Conservation (phyloP, 2,888 invertebrate genomes). For the Apamea anceps region DNA sequence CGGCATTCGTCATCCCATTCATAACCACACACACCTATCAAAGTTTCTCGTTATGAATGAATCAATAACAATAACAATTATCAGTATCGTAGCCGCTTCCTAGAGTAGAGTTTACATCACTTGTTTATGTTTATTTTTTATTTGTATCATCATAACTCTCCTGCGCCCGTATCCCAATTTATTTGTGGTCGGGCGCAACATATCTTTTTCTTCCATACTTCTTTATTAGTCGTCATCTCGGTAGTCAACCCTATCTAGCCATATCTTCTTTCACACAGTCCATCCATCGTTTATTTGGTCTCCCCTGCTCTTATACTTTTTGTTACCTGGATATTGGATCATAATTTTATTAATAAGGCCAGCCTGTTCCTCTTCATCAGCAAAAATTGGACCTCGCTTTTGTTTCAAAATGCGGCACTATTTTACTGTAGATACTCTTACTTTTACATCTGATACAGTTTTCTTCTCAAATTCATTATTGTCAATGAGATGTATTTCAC, state of each 20-base stretch:
- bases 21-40: not conserved
- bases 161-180: not conserved
- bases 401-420: not conserved
- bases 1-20: constrained; percentile 5
- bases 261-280: not conserved
- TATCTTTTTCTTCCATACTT: too few species aligned
- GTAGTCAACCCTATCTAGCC: not conserved
- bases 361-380: not conserved
- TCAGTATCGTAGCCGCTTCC: not conserved
- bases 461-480: too few species aligned
- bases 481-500: not conserved
- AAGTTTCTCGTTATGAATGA: not conserved
- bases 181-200: too few species aligned
- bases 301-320: not conserved
- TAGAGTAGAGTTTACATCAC: not conserved
- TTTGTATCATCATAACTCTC: not conserved
- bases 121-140: not conserved
- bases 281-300: not conserved
- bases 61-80: not conserved
- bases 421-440: not conserved
- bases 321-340: not conserved
- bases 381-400: not conserved
- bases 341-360: not conserved
- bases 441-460: too few species aligned
- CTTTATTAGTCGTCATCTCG: too few species aligned